Evolutionary conservation across 92 coral and sea anemone genomes (phyloP).

Genomic region (Zoanthus sansibaricus): DNA sequence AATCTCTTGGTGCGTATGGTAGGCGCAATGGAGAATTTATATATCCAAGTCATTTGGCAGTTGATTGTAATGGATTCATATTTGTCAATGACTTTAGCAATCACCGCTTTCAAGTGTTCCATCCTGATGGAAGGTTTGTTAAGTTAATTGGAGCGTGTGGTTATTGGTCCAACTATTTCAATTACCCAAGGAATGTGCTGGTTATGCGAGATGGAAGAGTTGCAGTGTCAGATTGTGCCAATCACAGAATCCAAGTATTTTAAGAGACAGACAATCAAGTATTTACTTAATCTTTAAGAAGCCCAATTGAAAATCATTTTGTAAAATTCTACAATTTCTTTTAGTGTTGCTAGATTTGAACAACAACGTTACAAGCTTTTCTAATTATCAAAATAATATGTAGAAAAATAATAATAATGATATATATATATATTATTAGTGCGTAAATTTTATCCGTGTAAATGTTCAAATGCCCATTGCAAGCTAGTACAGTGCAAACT

Average conservation of each 20-base stretch:
- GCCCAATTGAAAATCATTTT: no score
- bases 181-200: slow-evolving; percentile 51
- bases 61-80: slow-evolving; percentile 60
- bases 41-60: slow-evolving; percentile 42
- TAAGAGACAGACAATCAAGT: background rate
- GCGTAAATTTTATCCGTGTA: no score
- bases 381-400: no score
- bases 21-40: background rate
- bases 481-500: no score
- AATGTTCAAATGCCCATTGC: no score
- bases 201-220: slow-evolving; percentile 45
- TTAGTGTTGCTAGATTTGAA: no score
- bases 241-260: slow-evolving; percentile 57
- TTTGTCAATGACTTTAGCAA: slow-evolving; percentile 49
- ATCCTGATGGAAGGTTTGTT: slow-evolving; percentile 35
- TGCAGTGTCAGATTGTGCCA: slow-evolving; percentile 45
- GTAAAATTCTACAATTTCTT: no score
- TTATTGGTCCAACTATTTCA: slow-evolving; percentile 29
- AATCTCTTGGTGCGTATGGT: slow-evolving; percentile 24
- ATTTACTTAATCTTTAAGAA: no score
- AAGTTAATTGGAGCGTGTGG: slow-evolving; percentile 39
- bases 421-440: no score
- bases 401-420: no score
- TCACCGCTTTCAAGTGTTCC: slow-evolving; percentile 48
- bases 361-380: no score